phyloP scores from a whole-genome alignment of 2,888 invertebrate genomes.

The Tethea ocularis region DNA sequence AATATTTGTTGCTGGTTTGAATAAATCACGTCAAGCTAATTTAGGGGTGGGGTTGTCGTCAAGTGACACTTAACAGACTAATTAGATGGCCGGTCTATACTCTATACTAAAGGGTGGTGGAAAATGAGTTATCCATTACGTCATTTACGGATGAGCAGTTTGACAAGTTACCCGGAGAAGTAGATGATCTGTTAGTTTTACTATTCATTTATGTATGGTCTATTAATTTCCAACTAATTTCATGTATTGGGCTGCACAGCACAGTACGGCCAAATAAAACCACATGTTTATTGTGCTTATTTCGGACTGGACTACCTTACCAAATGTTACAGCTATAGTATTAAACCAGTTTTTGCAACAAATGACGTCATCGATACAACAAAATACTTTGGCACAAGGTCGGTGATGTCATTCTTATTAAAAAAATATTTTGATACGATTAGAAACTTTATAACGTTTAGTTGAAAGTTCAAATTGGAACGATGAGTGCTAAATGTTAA shows the following conservation, averaged over 20 bases:
- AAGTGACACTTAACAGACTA: no score
- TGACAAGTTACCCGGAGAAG: no score
- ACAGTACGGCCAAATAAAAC: no score
- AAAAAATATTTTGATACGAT: not conserved
- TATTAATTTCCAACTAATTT: not conserved
- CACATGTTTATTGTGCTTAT: not conserved
- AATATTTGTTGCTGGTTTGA: no score
- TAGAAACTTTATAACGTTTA: not conserved
- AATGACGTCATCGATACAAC: not conserved
- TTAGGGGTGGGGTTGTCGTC: no score
- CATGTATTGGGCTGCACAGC: not conserved
- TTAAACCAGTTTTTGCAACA: not conserved
- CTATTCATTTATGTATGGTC: no score
- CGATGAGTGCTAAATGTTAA: not conserved
- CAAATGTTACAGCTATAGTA: not conserved
- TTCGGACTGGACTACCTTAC: not conserved
- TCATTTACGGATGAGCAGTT: no score
- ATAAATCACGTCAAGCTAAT: no score
- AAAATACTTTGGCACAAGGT: not conserved
- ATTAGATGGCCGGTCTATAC: no score
- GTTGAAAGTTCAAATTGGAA: not conserved
- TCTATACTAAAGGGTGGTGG: no score
- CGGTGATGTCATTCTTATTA: not conserved
- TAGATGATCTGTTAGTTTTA: no score
- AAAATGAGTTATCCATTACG: no score